phyloP scores from a whole-genome alignment of 2,797 vertebrate species.

The Tiaroga cobitis region DNA sequence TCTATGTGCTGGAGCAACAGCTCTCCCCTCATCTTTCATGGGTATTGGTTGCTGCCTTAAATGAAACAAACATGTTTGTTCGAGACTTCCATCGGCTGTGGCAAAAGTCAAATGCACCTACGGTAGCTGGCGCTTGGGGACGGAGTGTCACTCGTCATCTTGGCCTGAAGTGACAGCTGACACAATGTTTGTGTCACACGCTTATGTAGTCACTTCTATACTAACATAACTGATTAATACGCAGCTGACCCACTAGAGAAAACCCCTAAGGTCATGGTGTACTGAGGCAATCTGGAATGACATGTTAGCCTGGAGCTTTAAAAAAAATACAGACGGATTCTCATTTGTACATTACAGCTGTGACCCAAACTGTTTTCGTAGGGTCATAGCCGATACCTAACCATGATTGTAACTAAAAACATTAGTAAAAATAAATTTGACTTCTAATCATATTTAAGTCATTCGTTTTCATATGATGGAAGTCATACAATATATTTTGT shows the following conservation, averaged over 20 bases:
- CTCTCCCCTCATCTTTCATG: background rate
- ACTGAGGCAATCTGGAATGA: background rate
- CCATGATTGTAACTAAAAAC: background rate
- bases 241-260: conserved; percentile 17
- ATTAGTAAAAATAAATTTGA: too few relatives aligned
- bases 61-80: conserved; percentile 22
- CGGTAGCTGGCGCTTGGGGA: conserved; percentile 34
- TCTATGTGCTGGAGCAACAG: background rate
- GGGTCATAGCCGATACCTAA: background rate
- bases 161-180: conserved; percentile 74
- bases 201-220: conserved; percentile 44
- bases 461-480: background rate
- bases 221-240: conserved; percentile 20
- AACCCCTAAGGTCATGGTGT: conserved; percentile 14
- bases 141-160: conserved; percentile 62
- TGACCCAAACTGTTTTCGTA: background rate
- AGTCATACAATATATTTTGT: background rate
- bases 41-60: background rate
- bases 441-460: background rate
- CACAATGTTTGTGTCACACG: conserved; percentile 69
- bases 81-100: background rate
- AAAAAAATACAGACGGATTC: background rate
- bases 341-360: background rate
- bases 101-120: conserved; percentile 17
- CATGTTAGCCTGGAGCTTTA: conserved; percentile 12